phyloP scores from a whole-genome alignment of 2,113 vertebrate genomes.

The Mirounga angustirostris region DNA sequence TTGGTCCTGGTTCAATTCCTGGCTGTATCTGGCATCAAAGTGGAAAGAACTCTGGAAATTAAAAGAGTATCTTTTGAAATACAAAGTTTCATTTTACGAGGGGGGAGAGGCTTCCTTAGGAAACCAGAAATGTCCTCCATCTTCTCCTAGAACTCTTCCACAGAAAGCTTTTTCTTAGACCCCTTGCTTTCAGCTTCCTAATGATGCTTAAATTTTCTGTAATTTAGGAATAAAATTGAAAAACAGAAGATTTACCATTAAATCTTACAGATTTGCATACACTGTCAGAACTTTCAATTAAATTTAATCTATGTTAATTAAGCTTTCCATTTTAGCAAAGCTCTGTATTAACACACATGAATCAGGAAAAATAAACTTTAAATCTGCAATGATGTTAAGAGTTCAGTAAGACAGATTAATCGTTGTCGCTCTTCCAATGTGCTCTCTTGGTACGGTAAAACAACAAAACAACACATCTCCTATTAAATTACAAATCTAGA shows the following conservation, averaged over 20 bases:
- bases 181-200: constrained; percentile 29
- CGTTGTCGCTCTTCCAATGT: constrained; percentile 44
- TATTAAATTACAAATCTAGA: constrained; percentile 68
- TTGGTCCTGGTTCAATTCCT: not conserved
- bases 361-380: constrained; percentile 79
- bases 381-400: constrained; percentile 74
- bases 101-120: not conserved
- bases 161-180: not conserved
- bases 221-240: constrained; percentile 62
- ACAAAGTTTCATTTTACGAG: not conserved
- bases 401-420: constrained; percentile 75
- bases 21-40: not conserved
- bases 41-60: not conserved
- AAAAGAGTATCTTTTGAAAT: not conserved
- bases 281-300: constrained; percentile 73
- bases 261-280: constrained; percentile 53
- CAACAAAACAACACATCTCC: not conserved
- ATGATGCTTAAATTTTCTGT: constrained; percentile 54
- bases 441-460: not conserved
- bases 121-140: not conserved
- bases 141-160: not conserved
- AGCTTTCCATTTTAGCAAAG: constrained; percentile 78
- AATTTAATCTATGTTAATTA: constrained; percentile 82
- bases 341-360: constrained; percentile 75
- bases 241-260: constrained; percentile 71